phyloP scores from a whole-genome alignment of 2,797 vertebrate species.

The Erpetoichthys calabaricus region DNA sequence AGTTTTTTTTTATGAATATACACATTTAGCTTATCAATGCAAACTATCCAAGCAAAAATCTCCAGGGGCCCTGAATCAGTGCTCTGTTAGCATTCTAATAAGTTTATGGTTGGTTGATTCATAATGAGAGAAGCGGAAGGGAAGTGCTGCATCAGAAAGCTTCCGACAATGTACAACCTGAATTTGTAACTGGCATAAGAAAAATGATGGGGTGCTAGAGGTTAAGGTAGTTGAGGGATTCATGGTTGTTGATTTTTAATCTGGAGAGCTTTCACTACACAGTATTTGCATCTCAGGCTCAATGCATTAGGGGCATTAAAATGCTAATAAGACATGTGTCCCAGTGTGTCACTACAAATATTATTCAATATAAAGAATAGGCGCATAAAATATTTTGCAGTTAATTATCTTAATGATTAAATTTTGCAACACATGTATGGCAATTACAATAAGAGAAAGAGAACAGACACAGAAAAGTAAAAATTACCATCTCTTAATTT shows the following conservation, averaged over 20 bases:
- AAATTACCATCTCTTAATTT: too few relatives aligned
- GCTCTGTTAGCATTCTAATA: background rate
- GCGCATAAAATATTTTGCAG: too few relatives aligned
- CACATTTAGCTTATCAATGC: background rate
- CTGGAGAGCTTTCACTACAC: background rate
- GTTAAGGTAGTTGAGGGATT: background rate
- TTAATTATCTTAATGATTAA: too few relatives aligned
- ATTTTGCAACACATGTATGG: too few relatives aligned
- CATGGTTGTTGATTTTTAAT: background rate
- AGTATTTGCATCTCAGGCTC: background rate
- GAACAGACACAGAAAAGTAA: too few relatives aligned
- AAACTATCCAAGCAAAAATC: slow-evolving; percentile 2
- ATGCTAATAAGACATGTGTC: slow-evolving; percentile 1
- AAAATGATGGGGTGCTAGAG: background rate
- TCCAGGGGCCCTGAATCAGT: background rate
- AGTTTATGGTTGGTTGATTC: background rate
- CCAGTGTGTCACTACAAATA: too few relatives aligned
- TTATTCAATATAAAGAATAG: too few relatives aligned
- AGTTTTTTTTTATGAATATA: slow-evolving; percentile 2
- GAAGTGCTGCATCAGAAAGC: background rate
- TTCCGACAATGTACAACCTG: background rate
- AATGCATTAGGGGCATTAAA: background rate
- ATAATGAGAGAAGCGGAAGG: background rate
- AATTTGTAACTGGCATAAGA: background rate
- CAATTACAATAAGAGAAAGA: too few relatives aligned